Evolutionary conservation across 2,888 invertebrate species (phyloP).

Genomic region (Thumatha senex): DNA sequence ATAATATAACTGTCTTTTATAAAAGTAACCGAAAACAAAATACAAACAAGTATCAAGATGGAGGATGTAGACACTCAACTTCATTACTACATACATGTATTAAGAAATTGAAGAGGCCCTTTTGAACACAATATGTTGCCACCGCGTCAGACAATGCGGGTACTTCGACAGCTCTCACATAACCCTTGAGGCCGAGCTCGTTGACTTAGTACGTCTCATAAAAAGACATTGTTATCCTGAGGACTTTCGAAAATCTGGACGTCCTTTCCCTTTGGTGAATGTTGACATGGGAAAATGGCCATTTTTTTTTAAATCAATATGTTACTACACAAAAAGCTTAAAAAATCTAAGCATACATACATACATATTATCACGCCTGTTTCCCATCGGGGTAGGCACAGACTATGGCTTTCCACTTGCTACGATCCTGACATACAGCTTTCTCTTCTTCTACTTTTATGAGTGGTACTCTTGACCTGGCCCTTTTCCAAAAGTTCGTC

Average conservation of each 20-base stretch:
- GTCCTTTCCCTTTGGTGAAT: slow-evolving; percentile 6
- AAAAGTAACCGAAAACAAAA: too few relatives aligned
- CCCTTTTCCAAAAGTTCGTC: too few relatives aligned
- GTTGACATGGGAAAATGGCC: slow-evolving; percentile 7
- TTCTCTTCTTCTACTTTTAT: too few relatives aligned
- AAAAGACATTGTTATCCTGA: slow-evolving; percentile 53
- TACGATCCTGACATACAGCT: too few relatives aligned
- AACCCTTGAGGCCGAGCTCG: slow-evolving; percentile 36
- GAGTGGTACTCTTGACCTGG: too few relatives aligned
- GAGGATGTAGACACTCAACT: slow-evolving; percentile 2
- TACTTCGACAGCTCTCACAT: slow-evolving; percentile 43
- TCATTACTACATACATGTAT: slow-evolving; percentile 22
- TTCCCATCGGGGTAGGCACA: too few relatives aligned
- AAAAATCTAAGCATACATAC: too few relatives aligned
- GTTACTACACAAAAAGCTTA: too few relatives aligned
- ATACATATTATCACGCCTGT: too few relatives aligned
- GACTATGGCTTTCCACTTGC: too few relatives aligned
- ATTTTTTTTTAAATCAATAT: too few relatives aligned
- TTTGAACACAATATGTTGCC: slow-evolving; percentile 57
- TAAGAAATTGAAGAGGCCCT: slow-evolving; percentile 38
- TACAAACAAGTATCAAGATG: slow-evolving; percentile 3
- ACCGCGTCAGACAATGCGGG: slow-evolving; percentile 45
- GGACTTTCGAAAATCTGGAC: slow-evolving; percentile 25
- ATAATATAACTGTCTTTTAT: too few relatives aligned
- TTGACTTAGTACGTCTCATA: slow-evolving; percentile 45